phyloP scores from a whole-genome alignment of 2,113 vertebrate species.

The Sturnira hondurensis region DNA sequence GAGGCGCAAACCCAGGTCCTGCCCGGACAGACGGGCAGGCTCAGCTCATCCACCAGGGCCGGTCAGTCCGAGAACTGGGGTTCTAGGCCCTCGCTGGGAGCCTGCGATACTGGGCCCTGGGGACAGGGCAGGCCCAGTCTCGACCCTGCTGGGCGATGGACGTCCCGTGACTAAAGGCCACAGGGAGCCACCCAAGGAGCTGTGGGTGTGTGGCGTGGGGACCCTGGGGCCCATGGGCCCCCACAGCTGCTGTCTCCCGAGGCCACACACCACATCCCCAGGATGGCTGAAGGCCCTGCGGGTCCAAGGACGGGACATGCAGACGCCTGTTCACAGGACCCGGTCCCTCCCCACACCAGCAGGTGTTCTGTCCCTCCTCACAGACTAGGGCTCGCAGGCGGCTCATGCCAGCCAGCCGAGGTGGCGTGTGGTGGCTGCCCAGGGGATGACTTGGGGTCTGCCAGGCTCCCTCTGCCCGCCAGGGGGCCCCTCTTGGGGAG shows the following conservation, averaged over 20 bases:
- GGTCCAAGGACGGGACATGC: not conserved
- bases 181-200: not conserved
- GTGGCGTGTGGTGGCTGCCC: not conserved
- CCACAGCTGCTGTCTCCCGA: rapidly evolving
- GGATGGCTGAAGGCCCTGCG: not conserved
- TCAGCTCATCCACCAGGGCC: not conserved
- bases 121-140: not conserved
- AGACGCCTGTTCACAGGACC: rapidly evolving
- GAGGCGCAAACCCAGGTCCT: rapidly evolving
- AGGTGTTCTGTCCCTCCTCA: no score
- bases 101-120: not conserved
- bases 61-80: not conserved
- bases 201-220: rapidly evolving
- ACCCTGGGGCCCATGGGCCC: rapidly evolving
- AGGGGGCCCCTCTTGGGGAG: no score
- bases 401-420: rapidly evolving
- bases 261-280: rapidly evolving
- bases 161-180: not conserved
- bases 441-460: rapidly evolving
- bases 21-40: rapidly evolving
- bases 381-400: not conserved
- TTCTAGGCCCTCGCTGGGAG: not conserved
- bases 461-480: not conserved
- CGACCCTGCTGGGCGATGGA: rapidly evolving
- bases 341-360: rapidly evolving